Percentiles rank a stretch among this genome's conserved stretches.
These are phyloP conservation scores for Grammatotria lemairii DNA, from an alignment of 2,113 vertebrate species.

Conservation along the genomic window DNA sequence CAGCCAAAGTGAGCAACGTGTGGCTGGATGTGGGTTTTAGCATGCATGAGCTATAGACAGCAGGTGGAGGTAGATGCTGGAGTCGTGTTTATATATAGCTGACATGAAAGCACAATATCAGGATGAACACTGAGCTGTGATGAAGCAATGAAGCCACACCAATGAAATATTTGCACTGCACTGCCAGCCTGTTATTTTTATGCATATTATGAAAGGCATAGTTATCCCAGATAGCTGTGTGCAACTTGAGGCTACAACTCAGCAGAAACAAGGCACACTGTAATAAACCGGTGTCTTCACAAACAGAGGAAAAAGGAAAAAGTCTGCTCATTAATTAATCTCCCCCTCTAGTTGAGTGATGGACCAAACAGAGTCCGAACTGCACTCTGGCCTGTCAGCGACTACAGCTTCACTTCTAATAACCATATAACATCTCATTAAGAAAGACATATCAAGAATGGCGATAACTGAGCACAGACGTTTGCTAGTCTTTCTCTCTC, in stretches of 20 bases:
- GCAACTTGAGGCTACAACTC: not conserved
- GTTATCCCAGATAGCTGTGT: not conserved
- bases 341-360: not conserved
- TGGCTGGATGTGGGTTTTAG: not conserved
- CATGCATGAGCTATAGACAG: not conserved
- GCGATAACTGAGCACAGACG: not conserved
- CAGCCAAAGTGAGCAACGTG: not conserved
- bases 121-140: not conserved
- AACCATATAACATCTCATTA: not conserved
- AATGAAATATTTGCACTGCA: not conserved
- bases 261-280: not conserved
- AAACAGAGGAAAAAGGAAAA: not conserved
- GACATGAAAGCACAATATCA: not conserved
- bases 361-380: not conserved
- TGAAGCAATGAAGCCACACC: not conserved
- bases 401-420: not conserved
- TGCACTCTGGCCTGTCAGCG: not conserved
- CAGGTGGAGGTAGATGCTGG: not conserved
- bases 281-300: not conserved
- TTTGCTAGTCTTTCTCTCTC: not conserved
- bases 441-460: not conserved
- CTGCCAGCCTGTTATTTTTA: not conserved
- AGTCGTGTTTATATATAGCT: not conserved
- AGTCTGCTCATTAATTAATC: not conserved
- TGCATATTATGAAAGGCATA: not conserved